Percentiles rank a stretch among this genome's conserved stretches.
These are phyloP conservation scores for Cryptoblepharus egeriae DNA, from an alignment of 2,797 vertebrate species.

Conservation along the genomic window DNA sequence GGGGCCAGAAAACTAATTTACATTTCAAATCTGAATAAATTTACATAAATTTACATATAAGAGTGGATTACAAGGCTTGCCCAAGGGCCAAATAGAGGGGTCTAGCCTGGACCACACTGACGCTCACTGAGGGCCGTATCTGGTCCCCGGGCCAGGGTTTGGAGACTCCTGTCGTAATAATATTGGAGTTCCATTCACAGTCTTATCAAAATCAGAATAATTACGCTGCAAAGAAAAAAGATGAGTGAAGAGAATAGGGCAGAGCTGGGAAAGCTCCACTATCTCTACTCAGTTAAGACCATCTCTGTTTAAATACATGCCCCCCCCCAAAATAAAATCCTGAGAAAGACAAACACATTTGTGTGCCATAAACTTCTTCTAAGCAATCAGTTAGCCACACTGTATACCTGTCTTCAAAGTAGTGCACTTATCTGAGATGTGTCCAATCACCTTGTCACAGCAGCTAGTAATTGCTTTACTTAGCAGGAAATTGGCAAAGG, in stretches of 20 bases:
- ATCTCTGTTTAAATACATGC: background rate
- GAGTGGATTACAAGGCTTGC: too few relatives aligned
- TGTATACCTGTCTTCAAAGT: slow-evolving; percentile 13
- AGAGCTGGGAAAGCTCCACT: background rate
- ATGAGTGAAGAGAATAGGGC: background rate
- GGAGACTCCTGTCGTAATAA: too few relatives aligned
- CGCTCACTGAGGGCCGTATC: too few relatives aligned
- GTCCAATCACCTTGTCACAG: background rate
- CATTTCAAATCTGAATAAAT: too few relatives aligned
- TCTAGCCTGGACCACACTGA: too few relatives aligned
- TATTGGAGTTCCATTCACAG: background rate
- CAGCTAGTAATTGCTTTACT: slow-evolving; percentile 26
- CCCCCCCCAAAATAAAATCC: background rate
- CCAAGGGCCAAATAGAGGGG: too few relatives aligned
- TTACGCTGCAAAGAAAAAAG: background rate
- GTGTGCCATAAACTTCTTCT: background rate
- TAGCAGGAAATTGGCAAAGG: slow-evolving; percentile 16
- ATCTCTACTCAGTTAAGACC: background rate
- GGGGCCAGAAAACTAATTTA: too few relatives aligned
- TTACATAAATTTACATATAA: too few relatives aligned
- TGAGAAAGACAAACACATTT: background rate
- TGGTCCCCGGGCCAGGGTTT: too few relatives aligned
- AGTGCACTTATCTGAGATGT: slow-evolving; percentile 9
- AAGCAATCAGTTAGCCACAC: background rate
- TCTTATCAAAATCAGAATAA: background rate